These are phyloP conservation scores for Synaphobranchus kaupii DNA, from an alignment of 2,797 vertebrate genomes.

Conservation along the genomic window DNA sequence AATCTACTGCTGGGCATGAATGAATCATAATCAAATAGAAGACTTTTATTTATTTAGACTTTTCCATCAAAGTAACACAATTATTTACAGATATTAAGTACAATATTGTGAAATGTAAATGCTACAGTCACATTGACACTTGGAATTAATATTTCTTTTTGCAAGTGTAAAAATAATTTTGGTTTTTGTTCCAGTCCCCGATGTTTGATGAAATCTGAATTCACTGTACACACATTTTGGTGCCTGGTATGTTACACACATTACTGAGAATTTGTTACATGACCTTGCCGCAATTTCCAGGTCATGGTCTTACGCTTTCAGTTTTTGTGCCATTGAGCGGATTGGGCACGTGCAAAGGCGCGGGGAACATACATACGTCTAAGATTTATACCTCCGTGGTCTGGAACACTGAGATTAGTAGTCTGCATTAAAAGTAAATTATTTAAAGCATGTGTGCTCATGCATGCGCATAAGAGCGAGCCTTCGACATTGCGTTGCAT, in stretches of 20 bases:
- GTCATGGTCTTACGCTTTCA: neutral
- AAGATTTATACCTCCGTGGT: neutral
- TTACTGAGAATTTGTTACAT: neutral
- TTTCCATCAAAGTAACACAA: neutral
- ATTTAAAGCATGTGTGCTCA: neutral
- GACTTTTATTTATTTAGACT: neutral
- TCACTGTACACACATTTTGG: neutral
- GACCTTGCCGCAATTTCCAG: neutral
- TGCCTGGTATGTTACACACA: neutral
- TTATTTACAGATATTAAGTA: neutral
- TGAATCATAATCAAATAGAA: neutral
- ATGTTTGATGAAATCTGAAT: neutral
- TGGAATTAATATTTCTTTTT: neutral
- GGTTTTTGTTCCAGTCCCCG: neutral
- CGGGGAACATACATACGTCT: neutral
- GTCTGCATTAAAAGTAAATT: neutral
- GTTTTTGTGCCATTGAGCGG: neutral
- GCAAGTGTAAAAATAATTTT: neutral
- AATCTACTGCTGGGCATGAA: too few relatives aligned
- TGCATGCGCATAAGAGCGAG: neutral
- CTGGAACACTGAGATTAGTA: neutral
- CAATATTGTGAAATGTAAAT: neutral
- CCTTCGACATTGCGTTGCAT: neutral
- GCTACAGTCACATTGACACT: neutral
- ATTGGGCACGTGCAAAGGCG: neutral